phyloP scores from a whole-genome alignment of 2,113 vertebrate species.

The Lipotes vexillifer region DNA sequence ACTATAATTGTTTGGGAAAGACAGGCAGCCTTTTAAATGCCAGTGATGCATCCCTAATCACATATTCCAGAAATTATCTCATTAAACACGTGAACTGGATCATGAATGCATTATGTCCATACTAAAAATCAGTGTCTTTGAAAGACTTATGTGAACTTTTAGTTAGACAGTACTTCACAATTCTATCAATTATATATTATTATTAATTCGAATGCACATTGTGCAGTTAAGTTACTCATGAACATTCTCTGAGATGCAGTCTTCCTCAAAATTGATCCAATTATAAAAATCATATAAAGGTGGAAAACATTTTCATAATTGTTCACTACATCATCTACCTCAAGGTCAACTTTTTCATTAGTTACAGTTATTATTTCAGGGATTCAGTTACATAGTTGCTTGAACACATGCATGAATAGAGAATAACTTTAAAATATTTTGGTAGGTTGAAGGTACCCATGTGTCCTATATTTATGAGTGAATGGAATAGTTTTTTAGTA shows the following conservation, averaged over 20 bases:
- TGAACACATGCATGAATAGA: neutral
- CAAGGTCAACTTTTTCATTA: neutral
- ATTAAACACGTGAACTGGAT: conserved; percentile 23
- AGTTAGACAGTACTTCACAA: neutral
- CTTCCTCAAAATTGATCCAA: neutral
- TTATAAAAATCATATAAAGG: neutral
- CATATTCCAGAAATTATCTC: neutral
- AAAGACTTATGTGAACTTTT: neutral
- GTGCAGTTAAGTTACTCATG: neutral
- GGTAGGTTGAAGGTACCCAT: neutral
- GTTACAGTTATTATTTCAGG: neutral
- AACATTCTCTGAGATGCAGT: neutral
- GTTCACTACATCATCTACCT: neutral
- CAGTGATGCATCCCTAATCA: neutral
- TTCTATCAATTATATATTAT: neutral
- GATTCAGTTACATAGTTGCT: neutral
- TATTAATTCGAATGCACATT: neutral
- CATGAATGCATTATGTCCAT: neutral
- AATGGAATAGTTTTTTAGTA: neutral
- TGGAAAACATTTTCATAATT: neutral
- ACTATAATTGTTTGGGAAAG: neutral
- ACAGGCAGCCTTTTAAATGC: neutral
- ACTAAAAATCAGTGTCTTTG: neutral
- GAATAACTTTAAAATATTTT: neutral
- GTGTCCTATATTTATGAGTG: neutral